A percentile compares a stretch with the other conserved stretches of the same genome.
These are phyloP conservation scores for Hypotaenidia okinawae DNA, from an alignment of 2,797 vertebrate genomes.

Conservation along the genomic window DNA sequence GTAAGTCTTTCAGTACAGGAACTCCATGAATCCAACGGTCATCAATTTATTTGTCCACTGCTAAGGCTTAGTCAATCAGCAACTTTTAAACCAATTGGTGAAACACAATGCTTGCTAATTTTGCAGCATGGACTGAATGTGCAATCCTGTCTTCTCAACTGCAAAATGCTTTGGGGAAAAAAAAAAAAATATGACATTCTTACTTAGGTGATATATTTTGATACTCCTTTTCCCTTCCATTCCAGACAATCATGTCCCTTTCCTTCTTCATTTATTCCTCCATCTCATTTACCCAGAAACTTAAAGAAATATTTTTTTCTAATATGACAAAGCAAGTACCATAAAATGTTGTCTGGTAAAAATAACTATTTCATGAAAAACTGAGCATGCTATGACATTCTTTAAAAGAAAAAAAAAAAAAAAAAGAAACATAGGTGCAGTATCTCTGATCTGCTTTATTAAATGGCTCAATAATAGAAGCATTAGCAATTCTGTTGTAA, in stretches of 20 bases:
- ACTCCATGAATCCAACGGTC: background rate
- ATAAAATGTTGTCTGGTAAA: background rate
- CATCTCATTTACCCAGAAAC: background rate
- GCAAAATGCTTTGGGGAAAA: background rate
- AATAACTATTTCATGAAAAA: background rate
- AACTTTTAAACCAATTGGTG: background rate
- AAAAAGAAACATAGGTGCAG: background rate
- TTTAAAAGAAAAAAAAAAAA: background rate
- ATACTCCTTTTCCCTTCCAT: background rate
- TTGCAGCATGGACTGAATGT: background rate
- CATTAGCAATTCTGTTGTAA: slow-evolving; percentile 49
- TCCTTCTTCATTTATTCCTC: background rate
- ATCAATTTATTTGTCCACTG: background rate
- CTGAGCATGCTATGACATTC: background rate
- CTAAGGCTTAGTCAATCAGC: background rate
- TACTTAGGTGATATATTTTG: background rate
- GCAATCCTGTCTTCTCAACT: background rate
- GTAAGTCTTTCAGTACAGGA: background rate
- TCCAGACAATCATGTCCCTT: rapidly evolving
- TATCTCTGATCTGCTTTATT: background rate
- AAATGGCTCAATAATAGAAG: background rate
- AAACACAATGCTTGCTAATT: slow-evolving; percentile 21
- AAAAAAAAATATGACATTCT: background rate
- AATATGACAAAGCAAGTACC: background rate
- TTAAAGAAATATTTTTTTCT: background rate